Evolutionary conservation across 1,140 invertebrate genomes (phyloP).

Genomic region (Cylas formicarius): DNA sequence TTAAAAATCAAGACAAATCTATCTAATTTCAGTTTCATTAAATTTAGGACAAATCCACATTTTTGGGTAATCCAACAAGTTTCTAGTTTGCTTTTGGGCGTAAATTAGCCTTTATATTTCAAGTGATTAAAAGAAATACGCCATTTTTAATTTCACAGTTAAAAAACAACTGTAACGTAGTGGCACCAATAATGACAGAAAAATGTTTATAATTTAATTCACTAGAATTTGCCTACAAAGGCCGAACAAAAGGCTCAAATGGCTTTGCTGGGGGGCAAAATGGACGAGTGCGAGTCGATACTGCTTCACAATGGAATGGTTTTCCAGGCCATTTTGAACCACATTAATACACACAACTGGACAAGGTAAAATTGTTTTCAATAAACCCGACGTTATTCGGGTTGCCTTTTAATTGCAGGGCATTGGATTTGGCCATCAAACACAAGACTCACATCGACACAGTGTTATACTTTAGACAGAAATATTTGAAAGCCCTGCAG

Average conservation of each 20-base stretch:
- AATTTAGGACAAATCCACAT: too few species aligned
- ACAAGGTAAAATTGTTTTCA: slow-evolving; percentile 50
- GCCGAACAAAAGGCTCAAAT: slow-evolving; percentile 69
- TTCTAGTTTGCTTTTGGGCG: too few species aligned
- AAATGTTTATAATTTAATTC: too few species aligned
- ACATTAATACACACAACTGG: slow-evolving; percentile 82
- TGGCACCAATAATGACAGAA: too few species aligned
- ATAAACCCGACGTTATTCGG: slow-evolving; percentile 2
- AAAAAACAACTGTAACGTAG: too few species aligned
- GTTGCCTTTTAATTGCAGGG: slow-evolving; percentile 47
- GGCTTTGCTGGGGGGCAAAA: slow-evolving; percentile 69
- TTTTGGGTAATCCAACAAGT: too few species aligned
- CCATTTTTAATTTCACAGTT: too few species aligned
- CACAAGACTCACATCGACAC: slow-evolving; percentile 71
- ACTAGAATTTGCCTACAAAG: slow-evolving; percentile 47
- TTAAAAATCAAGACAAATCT: too few species aligned
- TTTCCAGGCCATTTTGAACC: slow-evolving; percentile 70
- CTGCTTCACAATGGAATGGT: slow-evolving; percentile 70
- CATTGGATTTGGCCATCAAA: slow-evolving; percentile 76
- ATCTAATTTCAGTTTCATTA: too few species aligned
- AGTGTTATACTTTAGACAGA: slow-evolving; percentile 66
- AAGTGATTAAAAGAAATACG: too few species aligned
- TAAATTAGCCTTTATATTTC: too few species aligned
- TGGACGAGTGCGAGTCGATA: slow-evolving; percentile 74
- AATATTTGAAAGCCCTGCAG: slow-evolving; percentile 66